Conservation (phyloP, 2,888 invertebrate genomes). For the Noctua janthe region DNA sequence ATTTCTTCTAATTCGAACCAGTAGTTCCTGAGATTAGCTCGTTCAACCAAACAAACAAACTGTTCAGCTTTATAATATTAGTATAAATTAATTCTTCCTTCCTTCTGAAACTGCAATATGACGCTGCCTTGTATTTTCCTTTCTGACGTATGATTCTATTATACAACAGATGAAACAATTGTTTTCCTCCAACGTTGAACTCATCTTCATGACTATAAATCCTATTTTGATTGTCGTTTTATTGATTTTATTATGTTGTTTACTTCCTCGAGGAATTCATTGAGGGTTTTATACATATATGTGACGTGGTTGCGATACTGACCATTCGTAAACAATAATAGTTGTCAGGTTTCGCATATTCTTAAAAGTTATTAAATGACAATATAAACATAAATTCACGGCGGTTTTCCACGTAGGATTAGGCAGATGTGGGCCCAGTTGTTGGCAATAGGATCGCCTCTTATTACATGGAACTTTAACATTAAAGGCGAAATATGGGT, state of each 20-base stretch:
- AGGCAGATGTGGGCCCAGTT: background rate
- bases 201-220: conserved; percentile 31
- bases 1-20: no score
- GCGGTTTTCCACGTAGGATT: background rate
- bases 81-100: conserved; percentile 15
- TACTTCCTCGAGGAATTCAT: conserved; percentile 37
- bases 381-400: background rate
- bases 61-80: no score
- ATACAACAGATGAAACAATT: conserved; percentile 27
- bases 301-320: conserved; percentile 25
- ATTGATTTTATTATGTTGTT: conserved; percentile 17
- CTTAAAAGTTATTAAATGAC: background rate
- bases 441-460: background rate
- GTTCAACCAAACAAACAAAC: no score
- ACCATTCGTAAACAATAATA: conserved; percentile 27
- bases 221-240: conserved; percentile 13
- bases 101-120: conserved; percentile 21
- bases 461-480: no score
- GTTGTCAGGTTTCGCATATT: background rate
- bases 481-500: no score
- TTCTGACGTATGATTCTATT: conserved; percentile 33
- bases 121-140: conserved; percentile 39
- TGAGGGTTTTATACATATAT: conserved; percentile 33
- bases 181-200: conserved; percentile 38
- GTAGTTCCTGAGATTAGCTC: no score